Conservation (phyloP, 2,797 vertebrate genomes). For the Fringilla coelebs region DNA sequence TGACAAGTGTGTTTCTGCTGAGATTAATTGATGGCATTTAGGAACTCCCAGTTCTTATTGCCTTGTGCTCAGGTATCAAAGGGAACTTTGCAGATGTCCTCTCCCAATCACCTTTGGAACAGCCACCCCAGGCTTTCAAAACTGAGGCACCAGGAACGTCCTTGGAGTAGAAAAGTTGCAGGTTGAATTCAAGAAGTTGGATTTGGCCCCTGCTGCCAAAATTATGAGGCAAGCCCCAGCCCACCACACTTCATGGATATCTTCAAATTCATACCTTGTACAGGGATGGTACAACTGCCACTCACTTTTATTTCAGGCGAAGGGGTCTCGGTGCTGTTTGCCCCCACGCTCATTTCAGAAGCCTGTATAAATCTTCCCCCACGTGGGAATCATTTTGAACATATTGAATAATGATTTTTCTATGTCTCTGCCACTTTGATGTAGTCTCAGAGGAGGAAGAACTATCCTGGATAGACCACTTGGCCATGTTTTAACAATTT, state of each 20-base stretch:
- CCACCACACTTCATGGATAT: neutral
- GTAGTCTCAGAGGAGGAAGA: neutral
- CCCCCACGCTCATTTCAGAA: neutral
- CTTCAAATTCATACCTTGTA: neutral
- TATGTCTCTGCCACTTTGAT: constrained; percentile 18
- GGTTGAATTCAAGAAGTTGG: rapidly evolving
- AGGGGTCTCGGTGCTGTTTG: neutral
- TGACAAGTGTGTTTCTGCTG: neutral
- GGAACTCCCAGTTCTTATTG: neutral
- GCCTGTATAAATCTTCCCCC: neutral
- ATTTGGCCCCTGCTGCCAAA: neutral
- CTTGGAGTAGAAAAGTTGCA: neutral
- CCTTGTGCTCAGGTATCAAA: neutral
- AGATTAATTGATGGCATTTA: neutral
- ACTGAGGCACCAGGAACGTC: neutral
- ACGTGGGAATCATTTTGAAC: neutral
- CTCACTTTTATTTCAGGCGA: neutral
- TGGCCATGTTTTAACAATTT: constrained; percentile 34
- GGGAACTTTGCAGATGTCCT: neutral
- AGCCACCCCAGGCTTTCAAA: neutral
- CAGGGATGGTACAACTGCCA: neutral
- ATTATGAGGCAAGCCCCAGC: rapidly evolving
- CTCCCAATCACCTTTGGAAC: neutral
- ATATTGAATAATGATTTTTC: constrained; percentile 30
- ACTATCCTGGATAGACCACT: neutral